These are phyloP conservation scores for Danio albolineatus DNA, from an alignment of 2,797 vertebrate species.

Conservation along the genomic window DNA sequence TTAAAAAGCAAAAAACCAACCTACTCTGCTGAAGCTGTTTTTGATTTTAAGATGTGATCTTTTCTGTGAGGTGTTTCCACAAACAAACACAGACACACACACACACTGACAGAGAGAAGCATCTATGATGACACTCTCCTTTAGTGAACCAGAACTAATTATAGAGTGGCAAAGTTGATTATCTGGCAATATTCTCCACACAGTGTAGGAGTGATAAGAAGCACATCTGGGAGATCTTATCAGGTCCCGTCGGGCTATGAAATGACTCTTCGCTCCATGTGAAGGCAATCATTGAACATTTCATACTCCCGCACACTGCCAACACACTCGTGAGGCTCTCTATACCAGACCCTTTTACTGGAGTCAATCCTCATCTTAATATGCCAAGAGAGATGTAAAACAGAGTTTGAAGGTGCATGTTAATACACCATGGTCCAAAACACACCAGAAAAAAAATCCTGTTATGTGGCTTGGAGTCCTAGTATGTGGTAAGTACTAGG, in stretches of 20 bases:
- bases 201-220: slow-evolving; percentile 33
- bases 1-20: not conserved
- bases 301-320: not conserved
- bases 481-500: too few relatives aligned
- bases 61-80: not conserved
- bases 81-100: slow-evolving; percentile 8
- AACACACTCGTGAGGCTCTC: slow-evolving; percentile 19
- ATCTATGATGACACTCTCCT: slow-evolving; percentile 35
- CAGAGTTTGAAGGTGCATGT: not conserved
- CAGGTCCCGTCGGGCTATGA: not conserved
- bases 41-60: not conserved
- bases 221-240: slow-evolving; percentile 49
- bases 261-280: slow-evolving; percentile 7
- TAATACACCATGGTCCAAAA: not conserved
- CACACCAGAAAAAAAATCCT: not conserved
- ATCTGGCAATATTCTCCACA: slow-evolving; percentile 41
- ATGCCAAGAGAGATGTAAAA: not conserved
- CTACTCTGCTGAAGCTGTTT: slow-evolving; percentile 9
- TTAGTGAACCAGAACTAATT: slow-evolving; percentile 51
- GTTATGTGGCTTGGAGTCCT: not conserved
- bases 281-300: slow-evolving; percentile 27
- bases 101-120: not conserved
- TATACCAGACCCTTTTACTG: not conserved
- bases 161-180: slow-evolving; percentile 53
- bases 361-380: not conserved